Conservation (phyloP, 2,888 invertebrate species). For the Caenorhabditis drosophilae region DNA sequence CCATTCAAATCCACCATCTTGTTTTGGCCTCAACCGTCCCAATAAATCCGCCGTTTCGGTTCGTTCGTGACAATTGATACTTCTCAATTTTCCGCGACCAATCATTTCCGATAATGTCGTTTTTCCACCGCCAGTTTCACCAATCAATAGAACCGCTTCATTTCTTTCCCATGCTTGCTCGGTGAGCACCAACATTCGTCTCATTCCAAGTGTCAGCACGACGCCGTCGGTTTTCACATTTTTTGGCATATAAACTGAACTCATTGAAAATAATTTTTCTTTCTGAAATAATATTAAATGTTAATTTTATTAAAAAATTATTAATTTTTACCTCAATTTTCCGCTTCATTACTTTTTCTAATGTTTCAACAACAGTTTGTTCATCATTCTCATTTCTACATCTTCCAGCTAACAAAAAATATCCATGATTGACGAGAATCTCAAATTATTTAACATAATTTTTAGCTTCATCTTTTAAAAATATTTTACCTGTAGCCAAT, state of each 20-base stretch:
- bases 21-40: slow-evolving; percentile 88
- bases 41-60: slow-evolving; percentile 97
- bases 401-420: slow-evolving; percentile 88
- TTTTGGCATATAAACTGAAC: slow-evolving; percentile 62
- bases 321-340: slow-evolving; percentile 24
- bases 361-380: slow-evolving; percentile 80
- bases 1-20: slow-evolving; percentile 80
- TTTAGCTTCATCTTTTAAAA: no score
- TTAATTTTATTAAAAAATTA: neutral
- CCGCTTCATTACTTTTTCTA: slow-evolving; percentile 74
- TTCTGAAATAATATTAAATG: slow-evolving; percentile 15
- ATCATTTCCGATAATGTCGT: slow-evolving; percentile 72
- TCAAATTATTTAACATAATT: no score
- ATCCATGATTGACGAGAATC: slow-evolving; percentile 74
- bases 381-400: slow-evolving; percentile 85
- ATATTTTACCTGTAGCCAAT: slow-evolving; percentile 51
- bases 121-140: slow-evolving; percentile 81
- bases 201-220: slow-evolving; percentile 93
- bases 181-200: slow-evolving; percentile 76
- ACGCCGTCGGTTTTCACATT: slow-evolving; percentile 77
- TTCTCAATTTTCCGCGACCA: slow-evolving; percentile 76
- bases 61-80: slow-evolving; percentile 96
- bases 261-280: slow-evolving; percentile 49
- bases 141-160: slow-evolving; percentile 92
- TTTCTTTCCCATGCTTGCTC: slow-evolving; percentile 83